Percentiles rank a stretch among this genome's conserved stretches.
Conservation (phyloP, 2,888 invertebrate genomes). For the Protonemura montana region DNA sequence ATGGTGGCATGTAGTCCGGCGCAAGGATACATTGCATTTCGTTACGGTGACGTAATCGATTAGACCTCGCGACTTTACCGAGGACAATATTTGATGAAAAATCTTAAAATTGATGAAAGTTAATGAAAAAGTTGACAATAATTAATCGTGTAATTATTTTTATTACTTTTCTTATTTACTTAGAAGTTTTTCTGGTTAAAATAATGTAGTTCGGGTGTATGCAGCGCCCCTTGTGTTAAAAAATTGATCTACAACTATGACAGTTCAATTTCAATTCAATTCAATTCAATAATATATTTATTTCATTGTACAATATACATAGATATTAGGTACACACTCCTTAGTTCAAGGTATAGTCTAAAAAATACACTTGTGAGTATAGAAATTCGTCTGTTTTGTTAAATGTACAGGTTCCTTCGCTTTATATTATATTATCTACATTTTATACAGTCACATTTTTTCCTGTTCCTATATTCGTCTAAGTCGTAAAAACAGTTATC, state of each 20-base stretch:
- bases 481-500: no score
- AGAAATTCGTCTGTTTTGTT: no score
- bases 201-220: not conserved
- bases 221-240: not conserved
- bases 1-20: constrained; percentile 50
- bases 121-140: not conserved
- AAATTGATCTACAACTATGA: not conserved
- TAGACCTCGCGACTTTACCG: constrained; percentile 18
- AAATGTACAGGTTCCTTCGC: no score
- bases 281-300: no score
- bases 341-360: no score
- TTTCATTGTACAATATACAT: no score
- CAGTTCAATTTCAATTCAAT: not conserved
- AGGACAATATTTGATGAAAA: not conserved
- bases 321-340: no score
- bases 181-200: not conserved
- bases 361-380: no score
- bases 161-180: not conserved
- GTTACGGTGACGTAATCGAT: constrained; percentile 50
- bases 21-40: constrained; percentile 48
- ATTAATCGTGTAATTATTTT: not conserved
- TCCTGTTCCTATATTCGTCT: no score
- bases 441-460: no score
- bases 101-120: not conserved
- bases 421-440: no score